phyloP scores from a whole-genome alignment of 2,113 vertebrate species.

The Lasiurus borealis region DNA sequence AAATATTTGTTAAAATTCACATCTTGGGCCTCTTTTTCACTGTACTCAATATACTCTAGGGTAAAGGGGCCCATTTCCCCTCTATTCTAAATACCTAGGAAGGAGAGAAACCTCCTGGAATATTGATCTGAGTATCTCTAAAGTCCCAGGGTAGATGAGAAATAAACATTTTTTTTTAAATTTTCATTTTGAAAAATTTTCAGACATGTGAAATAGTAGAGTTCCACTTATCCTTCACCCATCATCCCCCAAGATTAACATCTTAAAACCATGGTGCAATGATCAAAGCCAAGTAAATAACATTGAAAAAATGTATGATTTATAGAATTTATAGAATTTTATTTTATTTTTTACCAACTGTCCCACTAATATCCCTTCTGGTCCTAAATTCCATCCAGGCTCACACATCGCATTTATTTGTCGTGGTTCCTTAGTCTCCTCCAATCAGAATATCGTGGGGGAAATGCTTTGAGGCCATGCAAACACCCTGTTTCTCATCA shows the following conservation, averaged over 20 bases:
- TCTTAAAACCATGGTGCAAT: background rate
- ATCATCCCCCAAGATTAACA: background rate
- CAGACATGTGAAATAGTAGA: background rate
- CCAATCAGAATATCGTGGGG: background rate
- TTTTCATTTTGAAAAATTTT: background rate
- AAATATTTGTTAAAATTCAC: background rate
- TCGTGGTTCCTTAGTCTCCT: background rate
- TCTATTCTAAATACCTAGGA: background rate
- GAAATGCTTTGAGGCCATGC: background rate
- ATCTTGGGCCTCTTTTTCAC: background rate
- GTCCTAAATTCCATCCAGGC: background rate
- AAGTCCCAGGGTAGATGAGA: background rate
- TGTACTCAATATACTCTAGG: background rate
- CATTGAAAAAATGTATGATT: background rate
- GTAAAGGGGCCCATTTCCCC: background rate
- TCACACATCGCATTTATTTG: too few species aligned
- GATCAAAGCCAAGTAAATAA: background rate
- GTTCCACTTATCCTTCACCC: background rate
- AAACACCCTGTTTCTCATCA: background rate
- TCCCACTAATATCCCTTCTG: background rate
- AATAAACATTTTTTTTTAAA: background rate
- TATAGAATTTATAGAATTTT: too few species aligned
- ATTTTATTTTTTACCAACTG: background rate
- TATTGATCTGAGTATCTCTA: background rate
- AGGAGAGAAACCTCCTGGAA: background rate